phyloP scores from a whole-genome alignment of 2,113 vertebrate genomes.

The Tenebrosternarchus preto region DNA sequence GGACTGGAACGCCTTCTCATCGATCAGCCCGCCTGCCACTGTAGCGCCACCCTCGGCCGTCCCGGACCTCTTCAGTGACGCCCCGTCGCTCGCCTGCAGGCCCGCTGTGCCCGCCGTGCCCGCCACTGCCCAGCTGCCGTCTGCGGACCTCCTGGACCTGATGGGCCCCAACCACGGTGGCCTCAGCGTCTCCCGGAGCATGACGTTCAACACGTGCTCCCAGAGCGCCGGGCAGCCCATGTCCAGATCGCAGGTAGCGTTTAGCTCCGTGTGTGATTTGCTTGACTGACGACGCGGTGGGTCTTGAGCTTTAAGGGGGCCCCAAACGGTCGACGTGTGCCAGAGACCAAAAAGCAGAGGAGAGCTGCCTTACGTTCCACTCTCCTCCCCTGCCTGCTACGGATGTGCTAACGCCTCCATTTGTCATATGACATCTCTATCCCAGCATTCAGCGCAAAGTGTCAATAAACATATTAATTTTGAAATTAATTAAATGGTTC shows the following conservation, averaged over 20 bases:
- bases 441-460: no score
- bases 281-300: no score
- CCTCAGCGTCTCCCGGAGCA: slow-evolving; percentile 88
- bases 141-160: slow-evolving; percentile 89
- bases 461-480: no score
- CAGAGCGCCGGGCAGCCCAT: slow-evolving; percentile 74
- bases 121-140: slow-evolving; percentile 67
- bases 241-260: slow-evolving; percentile 55
- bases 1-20: slow-evolving; percentile 93
- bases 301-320: not conserved
- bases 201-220: slow-evolving; percentile 89
- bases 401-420: no score
- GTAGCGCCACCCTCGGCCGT: slow-evolving; percentile 64
- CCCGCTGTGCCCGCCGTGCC: slow-evolving; percentile 54
- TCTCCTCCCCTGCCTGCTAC: no score
- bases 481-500: no score
- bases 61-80: slow-evolving; percentile 68
- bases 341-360: no score
- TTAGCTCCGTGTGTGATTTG: not conserved
- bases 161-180: slow-evolving; percentile 85
- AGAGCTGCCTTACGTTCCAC: no score
- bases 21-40: slow-evolving; percentile 71
- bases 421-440: no score
- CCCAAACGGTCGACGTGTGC: no score
- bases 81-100: slow-evolving; percentile 69